Percentiles rank a stretch among this genome's conserved stretches.
These are phyloP conservation scores for Galbula dea DNA, from an alignment of 2,113 vertebrate genomes.

Conservation along the genomic window DNA sequence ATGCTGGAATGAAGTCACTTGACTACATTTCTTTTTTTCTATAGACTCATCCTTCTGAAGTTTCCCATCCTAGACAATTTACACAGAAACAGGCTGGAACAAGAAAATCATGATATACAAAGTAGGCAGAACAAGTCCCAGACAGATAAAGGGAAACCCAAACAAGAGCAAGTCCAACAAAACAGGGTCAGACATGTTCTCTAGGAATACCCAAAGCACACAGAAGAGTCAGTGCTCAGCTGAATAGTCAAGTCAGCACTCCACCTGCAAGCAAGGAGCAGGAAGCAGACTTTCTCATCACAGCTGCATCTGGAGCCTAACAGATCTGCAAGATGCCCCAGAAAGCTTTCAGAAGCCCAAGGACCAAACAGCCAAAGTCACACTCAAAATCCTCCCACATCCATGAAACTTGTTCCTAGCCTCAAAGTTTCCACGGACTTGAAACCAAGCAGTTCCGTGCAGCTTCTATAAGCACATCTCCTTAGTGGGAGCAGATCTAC, in stretches of 20 bases:
- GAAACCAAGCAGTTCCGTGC: neutral
- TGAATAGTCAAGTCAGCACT: neutral
- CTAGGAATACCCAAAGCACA: neutral
- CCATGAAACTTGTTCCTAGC: neutral
- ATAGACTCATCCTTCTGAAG: conserved; percentile 43
- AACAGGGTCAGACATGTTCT: conserved; percentile 36
- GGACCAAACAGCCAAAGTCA: neutral
- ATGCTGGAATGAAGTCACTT: conserved; percentile 35
- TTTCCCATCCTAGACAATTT: conserved; percentile 1
- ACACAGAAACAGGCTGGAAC: conserved; percentile 27
- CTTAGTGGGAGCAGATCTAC: neutral
- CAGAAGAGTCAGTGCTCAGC: neutral
- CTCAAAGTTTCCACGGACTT: neutral
- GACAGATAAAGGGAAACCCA: conserved; percentile 54
- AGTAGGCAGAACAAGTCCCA: conserved; percentile 7
- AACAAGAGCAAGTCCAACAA: neutral
- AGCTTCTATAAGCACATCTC: neutral
- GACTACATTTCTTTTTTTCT: neutral
- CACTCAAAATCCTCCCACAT: fast-evolving
- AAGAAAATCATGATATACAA: conserved; percentile 1
- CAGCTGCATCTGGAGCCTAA: neutral
- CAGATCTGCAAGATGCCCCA: neutral
- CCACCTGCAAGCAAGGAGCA: neutral
- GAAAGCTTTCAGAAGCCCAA: neutral
- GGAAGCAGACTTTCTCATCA: neutral